Evolutionary conservation across 1,140 invertebrate genomes (phyloP).

Genomic region (Cydia strobilella): DNA sequence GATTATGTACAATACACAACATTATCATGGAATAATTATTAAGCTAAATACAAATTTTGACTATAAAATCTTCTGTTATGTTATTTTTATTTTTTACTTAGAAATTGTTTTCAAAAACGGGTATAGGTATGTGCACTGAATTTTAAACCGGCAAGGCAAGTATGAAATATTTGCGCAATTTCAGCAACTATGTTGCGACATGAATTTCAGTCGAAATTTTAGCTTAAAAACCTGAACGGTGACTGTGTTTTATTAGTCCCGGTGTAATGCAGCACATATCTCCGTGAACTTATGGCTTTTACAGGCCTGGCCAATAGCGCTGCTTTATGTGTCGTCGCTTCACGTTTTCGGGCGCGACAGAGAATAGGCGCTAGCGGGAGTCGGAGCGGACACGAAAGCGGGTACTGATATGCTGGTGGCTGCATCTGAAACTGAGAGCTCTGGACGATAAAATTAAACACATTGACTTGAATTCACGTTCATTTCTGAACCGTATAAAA

Average conservation of each 20-base stretch:
- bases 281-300: slow-evolving; percentile 38
- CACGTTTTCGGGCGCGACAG: neutral
- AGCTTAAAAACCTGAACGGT: slow-evolving; percentile 13
- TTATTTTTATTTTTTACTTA: too few species aligned
- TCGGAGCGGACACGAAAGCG: neutral
- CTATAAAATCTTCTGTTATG: too few species aligned
- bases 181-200: slow-evolving; percentile 9
- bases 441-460: too few species aligned
- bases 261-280: slow-evolving; percentile 33
- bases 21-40: too few species aligned
- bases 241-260: slow-evolving; percentile 28
- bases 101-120: too few species aligned
- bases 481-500: too few species aligned
- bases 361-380: neutral
- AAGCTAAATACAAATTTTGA: too few species aligned
- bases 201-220: slow-evolving; percentile 17
- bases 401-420: too few species aligned
- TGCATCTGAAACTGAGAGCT: too few species aligned
- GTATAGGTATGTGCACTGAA: neutral
- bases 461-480: too few species aligned
- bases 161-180: neutral
- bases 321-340: slow-evolving; percentile 36
- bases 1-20: too few species aligned
- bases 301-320: slow-evolving; percentile 38
- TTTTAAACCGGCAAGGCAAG: neutral